Evolutionary conservation across 2,888 invertebrate genomes (phyloP).

Genomic region (Zygothrica quintamaculata): DNA sequence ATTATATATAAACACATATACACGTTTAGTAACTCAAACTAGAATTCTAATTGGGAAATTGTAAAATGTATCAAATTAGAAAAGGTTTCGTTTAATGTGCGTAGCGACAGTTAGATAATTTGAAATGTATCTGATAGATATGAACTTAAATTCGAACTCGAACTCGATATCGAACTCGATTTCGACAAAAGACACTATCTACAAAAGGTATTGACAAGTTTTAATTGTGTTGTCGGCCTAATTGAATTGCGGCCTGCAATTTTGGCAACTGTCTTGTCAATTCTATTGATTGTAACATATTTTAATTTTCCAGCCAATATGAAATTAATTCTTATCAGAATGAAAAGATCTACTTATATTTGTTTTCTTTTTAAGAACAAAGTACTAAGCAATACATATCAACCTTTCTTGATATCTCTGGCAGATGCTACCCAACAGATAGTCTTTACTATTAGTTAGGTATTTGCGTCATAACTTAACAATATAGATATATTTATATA

Average conservation of each 20-base stretch:
- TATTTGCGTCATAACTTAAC: conserved; percentile 63
- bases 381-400: too few species aligned
- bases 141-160: conserved; percentile 19
- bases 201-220: conserved; percentile 63
- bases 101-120: conserved; percentile 54
- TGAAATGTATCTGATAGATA: conserved; percentile 58
- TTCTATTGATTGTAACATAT: too few species aligned
- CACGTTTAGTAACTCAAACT: too few species aligned
- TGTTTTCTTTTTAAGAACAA: too few species aligned
- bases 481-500: too few species aligned
- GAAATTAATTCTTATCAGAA: conserved; percentile 28
- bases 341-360: too few species aligned
- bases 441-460: conserved; percentile 20
- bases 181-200: conserved; percentile 50
- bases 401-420: conserved; percentile 36
- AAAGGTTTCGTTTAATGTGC: conserved; percentile 7
- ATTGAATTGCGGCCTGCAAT: conserved; percentile 71
- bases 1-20: too few species aligned
- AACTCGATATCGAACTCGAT: too few species aligned
- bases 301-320: conserved; percentile 61
- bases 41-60: conserved; percentile 78
- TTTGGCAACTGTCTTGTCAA: conserved; percentile 24
- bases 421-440: conserved; percentile 60
- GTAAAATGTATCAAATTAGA: conserved; percentile 57
- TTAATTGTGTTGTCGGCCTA: conserved; percentile 80